Base-by-base conservation (phyloP, 2,888 invertebrate genomes). In the Torymus aiolomorphi region DNA sequence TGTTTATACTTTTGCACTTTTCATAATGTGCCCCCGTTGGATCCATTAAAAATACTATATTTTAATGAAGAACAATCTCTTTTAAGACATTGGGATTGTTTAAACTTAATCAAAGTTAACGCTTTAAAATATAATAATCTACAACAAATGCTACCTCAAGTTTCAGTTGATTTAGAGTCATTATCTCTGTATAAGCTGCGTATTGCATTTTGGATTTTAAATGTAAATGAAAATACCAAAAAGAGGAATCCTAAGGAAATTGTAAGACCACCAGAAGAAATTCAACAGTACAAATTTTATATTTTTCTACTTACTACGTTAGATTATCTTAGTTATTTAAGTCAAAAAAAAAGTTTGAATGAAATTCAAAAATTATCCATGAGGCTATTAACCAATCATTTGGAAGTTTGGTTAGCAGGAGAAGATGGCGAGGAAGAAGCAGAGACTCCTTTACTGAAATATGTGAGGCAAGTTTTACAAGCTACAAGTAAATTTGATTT, bases 1-100 rank as follows among this genome's bases (percentile, higher is more conserved):
- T 85, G 80, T 56, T 12, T 89, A 2, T 82, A 84, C 31, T 83
- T 90, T 56, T 89, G 89, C 59, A 79, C 31, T 51, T 82, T 90
- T 2, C 81, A 84, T 12, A 81, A 78, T 3, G 67, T 83, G 12
- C 56, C 80, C 31, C 86, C 78, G 42, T 85, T 83, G 74, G 81
- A 89, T 79, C 87, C 89, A 2, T 78, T 84, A 20, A 18, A 78
- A 0, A 79, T 86, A 42, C 80, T 80, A n/a, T 73, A 66, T 85
- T 10, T 62, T 84, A 75, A 82, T 4, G 80, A 83, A 62, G 78
- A 84, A 54, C 18, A 78, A 82, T 81, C 2, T 76, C 80, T 3
- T 75, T 76, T 1, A 67, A 78, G n/a, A 76, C 83, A 13, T 79
- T 91, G 91, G 91, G 91, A 91, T 72, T 89, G 88, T 80, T 78